Conservation (phyloP, 1,140 invertebrate species). For the Brachystomella parvula region DNA sequence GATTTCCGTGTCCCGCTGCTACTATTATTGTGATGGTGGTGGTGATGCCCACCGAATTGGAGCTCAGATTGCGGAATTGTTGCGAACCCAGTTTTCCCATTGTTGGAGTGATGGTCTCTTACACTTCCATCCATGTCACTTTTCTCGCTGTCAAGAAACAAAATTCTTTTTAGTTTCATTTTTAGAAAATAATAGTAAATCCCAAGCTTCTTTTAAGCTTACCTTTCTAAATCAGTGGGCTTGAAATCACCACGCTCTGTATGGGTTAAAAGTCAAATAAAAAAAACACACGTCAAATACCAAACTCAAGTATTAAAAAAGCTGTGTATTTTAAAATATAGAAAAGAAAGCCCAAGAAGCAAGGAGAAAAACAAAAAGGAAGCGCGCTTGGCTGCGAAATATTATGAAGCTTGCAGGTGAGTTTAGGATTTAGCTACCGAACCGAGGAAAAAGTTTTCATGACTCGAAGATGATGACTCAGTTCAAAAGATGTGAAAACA, state of each 20-base stretch:
- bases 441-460: no score
- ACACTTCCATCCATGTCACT: conserved; percentile 38
- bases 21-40: conserved; percentile 4
- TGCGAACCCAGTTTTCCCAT: conserved; percentile 33
- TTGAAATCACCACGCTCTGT: conserved; percentile 38
- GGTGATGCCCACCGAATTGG: conserved; percentile 30
- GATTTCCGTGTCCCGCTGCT: not conserved
- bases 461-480: no score
- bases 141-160: conserved; percentile 30
- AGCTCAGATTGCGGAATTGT: conserved; percentile 33
- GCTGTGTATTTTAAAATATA: not conserved
- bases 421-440: no score
- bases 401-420: no score
- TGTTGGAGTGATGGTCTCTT: conserved; percentile 29
- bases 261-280: conserved; percentile 13
- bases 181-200: not conserved
- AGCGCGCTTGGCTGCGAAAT: no score
- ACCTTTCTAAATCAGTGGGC: conserved; percentile 39
- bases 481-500: no score
- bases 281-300: conserved; percentile 9
- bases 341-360: not conserved
- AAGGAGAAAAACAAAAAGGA: not conserved
- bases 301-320: not conserved
- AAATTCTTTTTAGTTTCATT: not conserved
- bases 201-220: conserved; percentile 3